Conservation (phyloP, 2,888 invertebrate genomes). For the Hydropsyche betteni region DNA sequence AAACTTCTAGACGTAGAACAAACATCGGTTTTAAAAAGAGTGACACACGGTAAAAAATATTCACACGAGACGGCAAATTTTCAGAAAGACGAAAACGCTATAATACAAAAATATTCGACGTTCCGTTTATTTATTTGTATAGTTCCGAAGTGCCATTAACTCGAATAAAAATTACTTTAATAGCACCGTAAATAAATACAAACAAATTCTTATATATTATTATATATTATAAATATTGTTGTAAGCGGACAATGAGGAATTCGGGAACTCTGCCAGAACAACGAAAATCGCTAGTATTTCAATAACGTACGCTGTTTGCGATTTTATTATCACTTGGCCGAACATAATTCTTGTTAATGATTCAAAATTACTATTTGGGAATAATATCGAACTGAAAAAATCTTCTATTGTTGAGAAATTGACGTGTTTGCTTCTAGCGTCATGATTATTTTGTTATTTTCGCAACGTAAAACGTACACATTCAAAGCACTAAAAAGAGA, state of each 20-base stretch:
- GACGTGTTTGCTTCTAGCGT: too few relatives aligned
- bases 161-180: slow-evolving; percentile 6
- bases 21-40: too few relatives aligned
- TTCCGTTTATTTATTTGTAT: not conserved
- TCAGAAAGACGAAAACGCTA: not conserved
- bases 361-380: too few relatives aligned
- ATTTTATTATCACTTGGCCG: too few relatives aligned
- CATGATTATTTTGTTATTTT: too few relatives aligned
- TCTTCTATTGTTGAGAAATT: too few relatives aligned
- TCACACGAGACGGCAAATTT: not conserved
- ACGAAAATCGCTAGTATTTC: slow-evolving; percentile 18
- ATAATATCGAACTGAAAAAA: too few relatives aligned
- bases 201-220: slow-evolving; percentile 13
- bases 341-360: too few relatives aligned
- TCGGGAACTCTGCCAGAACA: slow-evolving; percentile 24
- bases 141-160: not conserved
- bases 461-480: too few relatives aligned
- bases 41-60: not conserved
- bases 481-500: too few relatives aligned
- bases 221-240: slow-evolving; percentile 25
- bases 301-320: not conserved
- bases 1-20: too few relatives aligned
- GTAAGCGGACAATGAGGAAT: slow-evolving; percentile 32
- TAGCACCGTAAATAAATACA: slow-evolving; percentile 13
- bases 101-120: not conserved